A percentile compares a stretch with the other conserved stretches of the same genome.
Evolutionary conservation across 2,113 vertebrate genomes (phyloP).

Genomic region (Electrona antarctica): DNA sequence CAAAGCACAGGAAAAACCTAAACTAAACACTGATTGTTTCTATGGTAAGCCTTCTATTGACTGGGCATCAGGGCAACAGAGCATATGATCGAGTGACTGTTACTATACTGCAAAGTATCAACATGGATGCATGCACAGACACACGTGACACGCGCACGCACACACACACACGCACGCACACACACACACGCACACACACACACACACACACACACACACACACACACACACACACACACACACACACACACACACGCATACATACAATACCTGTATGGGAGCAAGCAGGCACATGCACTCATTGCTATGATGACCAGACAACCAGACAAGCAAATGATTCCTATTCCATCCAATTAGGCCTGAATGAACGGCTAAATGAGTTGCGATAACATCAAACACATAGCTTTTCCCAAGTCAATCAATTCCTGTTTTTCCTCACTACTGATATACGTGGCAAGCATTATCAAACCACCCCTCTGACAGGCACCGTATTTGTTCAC

Average conservation of each 20-base stretch:
- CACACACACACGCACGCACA: not conserved
- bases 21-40: constrained; percentile 32
- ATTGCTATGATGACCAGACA: too few relatives aligned
- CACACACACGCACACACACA: not conserved
- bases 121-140: constrained; percentile 4
- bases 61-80: constrained; percentile 1
- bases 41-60: constrained; percentile 1
- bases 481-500: too few relatives aligned
- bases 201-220: not conserved
- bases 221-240: not conserved
- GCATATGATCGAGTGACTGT: constrained; percentile 13
- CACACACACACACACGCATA: not conserved
- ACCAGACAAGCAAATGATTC: too few relatives aligned
- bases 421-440: too few relatives aligned
- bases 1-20: constrained; percentile 24
- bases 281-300: not conserved
- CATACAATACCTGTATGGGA: not conserved
- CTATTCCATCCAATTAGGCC: too few relatives aligned
- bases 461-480: too few relatives aligned
- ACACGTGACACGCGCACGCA: not conserved
- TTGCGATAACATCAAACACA: too few relatives aligned
- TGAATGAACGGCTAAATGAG: too few relatives aligned
- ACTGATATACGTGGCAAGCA: too few relatives aligned
- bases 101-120: constrained; percentile 21
- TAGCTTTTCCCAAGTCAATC: too few relatives aligned